These are phyloP conservation scores for Bombus turneri DNA, from an alignment of 1,140 invertebrate species.

Conservation along the genomic window DNA sequence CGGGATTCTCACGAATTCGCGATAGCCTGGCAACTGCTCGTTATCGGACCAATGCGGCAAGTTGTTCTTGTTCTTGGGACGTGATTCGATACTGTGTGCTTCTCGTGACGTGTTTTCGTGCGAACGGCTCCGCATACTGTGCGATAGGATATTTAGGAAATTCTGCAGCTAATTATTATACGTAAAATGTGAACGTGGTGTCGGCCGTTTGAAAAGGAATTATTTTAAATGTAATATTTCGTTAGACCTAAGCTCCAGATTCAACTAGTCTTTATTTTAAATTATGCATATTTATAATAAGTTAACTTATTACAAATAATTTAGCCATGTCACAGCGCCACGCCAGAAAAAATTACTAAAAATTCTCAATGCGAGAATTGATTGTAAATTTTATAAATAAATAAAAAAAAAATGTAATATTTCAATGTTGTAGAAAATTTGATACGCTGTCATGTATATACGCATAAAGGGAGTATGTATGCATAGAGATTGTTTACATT, in stretches of 20 bases:
- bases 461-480: neutral
- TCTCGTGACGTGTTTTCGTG: neutral
- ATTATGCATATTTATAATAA: too few species aligned
- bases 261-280: too few species aligned
- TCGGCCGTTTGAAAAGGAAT: neutral
- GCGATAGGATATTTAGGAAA: neutral
- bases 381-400: too few species aligned
- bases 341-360: too few species aligned
- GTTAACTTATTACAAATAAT: too few species aligned
- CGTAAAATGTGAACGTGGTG: neutral
- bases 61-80: neutral
- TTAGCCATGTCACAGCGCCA: too few species aligned
- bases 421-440: neutral
- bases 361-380: too few species aligned
- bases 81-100: constrained; percentile 2
- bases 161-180: neutral
- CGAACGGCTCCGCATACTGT: neutral
- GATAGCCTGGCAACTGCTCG: constrained; percentile 14
- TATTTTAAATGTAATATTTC: neutral
- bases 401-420: too few species aligned
- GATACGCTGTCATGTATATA: neutral
- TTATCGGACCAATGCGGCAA: neutral
- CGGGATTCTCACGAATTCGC: neutral
- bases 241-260: too few species aligned
- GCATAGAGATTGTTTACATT: too few species aligned